Percentiles rank a stretch among this genome's conserved stretches.
These are phyloP conservation scores for Mesorhabditis sp. DNA, from an alignment of 2,888 invertebrate species.

Conservation along the genomic window DNA sequence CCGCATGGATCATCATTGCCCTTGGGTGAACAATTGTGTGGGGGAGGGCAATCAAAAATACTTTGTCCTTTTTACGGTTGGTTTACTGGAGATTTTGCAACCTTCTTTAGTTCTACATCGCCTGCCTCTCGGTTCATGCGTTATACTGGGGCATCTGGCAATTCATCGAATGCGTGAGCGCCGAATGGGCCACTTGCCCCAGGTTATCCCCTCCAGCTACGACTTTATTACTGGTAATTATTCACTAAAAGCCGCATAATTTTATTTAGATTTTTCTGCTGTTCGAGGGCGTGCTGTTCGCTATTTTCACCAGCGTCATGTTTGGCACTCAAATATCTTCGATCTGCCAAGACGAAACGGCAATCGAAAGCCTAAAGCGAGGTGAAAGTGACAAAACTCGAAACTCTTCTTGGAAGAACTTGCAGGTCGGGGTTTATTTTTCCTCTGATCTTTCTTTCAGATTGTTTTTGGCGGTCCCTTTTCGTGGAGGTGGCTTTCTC, in stretches of 20 bases:
- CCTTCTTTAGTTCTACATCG: slow-evolving; percentile 85
- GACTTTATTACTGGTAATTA: slow-evolving; percentile 73
- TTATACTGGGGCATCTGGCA: slow-evolving; percentile 85
- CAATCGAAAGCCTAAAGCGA: slow-evolving; percentile 39
- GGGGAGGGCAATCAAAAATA: slow-evolving; percentile 99
- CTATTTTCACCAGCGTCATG: slow-evolving; percentile 96
- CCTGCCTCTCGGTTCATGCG: slow-evolving; percentile 89
- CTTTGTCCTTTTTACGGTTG: slow-evolving; percentile 93
- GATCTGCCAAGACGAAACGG: slow-evolving; percentile 97
- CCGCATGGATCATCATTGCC: slow-evolving; percentile 67
- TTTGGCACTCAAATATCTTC: slow-evolving; percentile 87
- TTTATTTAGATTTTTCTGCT: slow-evolving; percentile 72
- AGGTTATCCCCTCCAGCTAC: slow-evolving; percentile 91
- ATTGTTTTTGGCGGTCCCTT: slow-evolving; percentile 89
- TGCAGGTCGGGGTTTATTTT: slow-evolving; percentile 16
- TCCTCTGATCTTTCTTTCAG: slow-evolving; percentile 71
- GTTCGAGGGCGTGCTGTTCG: slow-evolving; percentile 90
- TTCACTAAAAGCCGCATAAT: background rate
- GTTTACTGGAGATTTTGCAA: slow-evolving; percentile 48
- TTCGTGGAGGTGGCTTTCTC: slow-evolving; percentile 88
- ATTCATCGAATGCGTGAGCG: slow-evolving; percentile 84
- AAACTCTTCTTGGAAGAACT: slow-evolving; percentile 33
- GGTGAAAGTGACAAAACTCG: slow-evolving; percentile 14
- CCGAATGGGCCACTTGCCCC: slow-evolving; percentile 69
- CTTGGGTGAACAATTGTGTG: slow-evolving; percentile 85